Percentiles rank a stretch among this genome's conserved stretches.
Evolutionary conservation across 2,888 invertebrate species (phyloP).

Genomic region (Lochmaea capreae): DNA sequence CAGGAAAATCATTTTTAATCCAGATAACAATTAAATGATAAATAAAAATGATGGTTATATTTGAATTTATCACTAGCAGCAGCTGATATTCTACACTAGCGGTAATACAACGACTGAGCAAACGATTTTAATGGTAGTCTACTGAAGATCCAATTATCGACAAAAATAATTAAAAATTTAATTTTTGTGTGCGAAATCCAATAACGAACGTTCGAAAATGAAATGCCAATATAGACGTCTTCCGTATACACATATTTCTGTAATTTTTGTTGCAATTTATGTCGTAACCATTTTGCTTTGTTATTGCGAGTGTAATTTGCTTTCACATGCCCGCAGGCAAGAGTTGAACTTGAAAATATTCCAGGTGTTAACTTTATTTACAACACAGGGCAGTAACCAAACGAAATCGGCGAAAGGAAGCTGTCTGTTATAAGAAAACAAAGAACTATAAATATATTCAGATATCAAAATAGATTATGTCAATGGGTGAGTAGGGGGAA

Average conservation of each 20-base stretch:
- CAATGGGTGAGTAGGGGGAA: too few relatives aligned
- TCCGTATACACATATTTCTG: conserved; percentile 5
- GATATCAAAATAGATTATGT: background rate
- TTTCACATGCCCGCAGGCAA: conserved; percentile 39
- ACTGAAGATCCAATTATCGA: too few relatives aligned
- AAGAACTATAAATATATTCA: background rate
- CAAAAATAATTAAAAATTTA: too few relatives aligned
- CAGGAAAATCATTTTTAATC: too few relatives aligned
- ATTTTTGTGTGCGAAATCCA: background rate
- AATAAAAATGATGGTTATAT: too few relatives aligned
- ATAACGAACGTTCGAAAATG: background rate
- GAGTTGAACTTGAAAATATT: conserved; percentile 38
- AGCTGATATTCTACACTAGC: too few relatives aligned
- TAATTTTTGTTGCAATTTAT: conserved; percentile 30
- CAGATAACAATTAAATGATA: too few relatives aligned
- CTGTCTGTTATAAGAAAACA: background rate
- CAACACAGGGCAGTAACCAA: conserved; percentile 7
- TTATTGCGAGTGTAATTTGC: conserved; percentile 36
- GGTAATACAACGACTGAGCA: too few relatives aligned
- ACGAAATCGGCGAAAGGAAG: background rate
- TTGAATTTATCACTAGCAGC: too few relatives aligned
- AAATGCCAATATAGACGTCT: background rate
- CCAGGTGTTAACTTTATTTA: conserved; percentile 39
- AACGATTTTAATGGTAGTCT: too few relatives aligned
- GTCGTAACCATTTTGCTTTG: conserved; percentile 39